phyloP scores from a whole-genome alignment of 2,888 invertebrate genomes.

The Rhodophaea formosa region DNA sequence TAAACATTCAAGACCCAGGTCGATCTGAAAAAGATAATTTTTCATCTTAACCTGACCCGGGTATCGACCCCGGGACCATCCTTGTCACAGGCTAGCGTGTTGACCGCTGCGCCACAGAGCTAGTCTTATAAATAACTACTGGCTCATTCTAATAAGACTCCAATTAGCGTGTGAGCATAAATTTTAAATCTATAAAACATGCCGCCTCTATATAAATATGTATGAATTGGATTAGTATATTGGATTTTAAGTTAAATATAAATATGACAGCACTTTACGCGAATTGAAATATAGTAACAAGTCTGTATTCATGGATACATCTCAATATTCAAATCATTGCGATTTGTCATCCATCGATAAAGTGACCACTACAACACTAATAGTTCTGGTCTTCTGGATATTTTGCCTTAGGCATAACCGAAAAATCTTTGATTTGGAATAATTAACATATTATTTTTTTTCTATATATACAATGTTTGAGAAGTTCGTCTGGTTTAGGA shows the following conservation, averaged over 20 bases:
- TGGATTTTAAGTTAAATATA: not conserved
- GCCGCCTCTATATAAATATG: not conserved
- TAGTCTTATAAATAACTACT: not conserved
- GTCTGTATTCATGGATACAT: not conserved
- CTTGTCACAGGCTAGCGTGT: no score
- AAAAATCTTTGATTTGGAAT: not conserved
- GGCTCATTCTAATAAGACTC: not conserved
- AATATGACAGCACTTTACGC: not conserved
- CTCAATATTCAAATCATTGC: not conserved
- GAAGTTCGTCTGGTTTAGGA: no score
- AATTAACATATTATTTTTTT: not conserved
- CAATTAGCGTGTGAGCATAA: slow-evolving; percentile 11
- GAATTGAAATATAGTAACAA: not conserved
- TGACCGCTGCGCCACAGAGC: no score
- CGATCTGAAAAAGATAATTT: no score
- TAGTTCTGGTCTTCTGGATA: not conserved
- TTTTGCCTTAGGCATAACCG: not conserved
- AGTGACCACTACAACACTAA: not conserved
- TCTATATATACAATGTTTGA: no score
- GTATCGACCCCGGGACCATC: no score
- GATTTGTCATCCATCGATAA: not conserved
- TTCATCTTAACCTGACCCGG: no score
- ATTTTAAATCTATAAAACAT: slow-evolving; percentile 4
- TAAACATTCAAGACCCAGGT: no score
- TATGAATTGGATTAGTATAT: slow-evolving; percentile 8